phyloP scores from a whole-genome alignment of 2,797 vertebrate species.

The Hippocampus kuda region DNA sequence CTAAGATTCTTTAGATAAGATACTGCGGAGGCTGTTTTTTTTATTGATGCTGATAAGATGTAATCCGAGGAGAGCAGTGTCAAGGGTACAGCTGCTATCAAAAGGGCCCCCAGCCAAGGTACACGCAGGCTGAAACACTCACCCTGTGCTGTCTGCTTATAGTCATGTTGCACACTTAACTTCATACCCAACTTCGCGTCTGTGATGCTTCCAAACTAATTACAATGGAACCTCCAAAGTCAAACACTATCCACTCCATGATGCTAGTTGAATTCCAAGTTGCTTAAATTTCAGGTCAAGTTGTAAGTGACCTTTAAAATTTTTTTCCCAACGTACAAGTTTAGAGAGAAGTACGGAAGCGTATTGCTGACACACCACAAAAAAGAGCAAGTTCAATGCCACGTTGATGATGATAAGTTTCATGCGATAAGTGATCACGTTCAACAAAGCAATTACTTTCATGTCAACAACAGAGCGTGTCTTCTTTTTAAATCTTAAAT shows the following conservation, averaged over 20 bases:
- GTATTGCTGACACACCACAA: no score
- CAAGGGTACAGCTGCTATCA: conserved; percentile 13
- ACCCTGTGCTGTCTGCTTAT: conserved; percentile 30
- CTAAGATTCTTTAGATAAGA: conserved; percentile 8
- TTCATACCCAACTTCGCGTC: not conserved
- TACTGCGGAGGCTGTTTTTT: not conserved
- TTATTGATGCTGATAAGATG: conserved; percentile 22
- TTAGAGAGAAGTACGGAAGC: not conserved
- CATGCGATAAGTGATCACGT: no score
- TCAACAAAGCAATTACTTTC: no score
- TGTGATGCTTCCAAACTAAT: not conserved
- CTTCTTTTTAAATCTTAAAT: no score
- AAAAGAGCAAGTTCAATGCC: no score
- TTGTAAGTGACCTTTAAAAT: not conserved
- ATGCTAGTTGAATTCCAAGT: not conserved
- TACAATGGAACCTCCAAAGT: not conserved
- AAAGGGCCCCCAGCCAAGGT: conserved; percentile 22
- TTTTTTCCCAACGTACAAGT: not conserved
- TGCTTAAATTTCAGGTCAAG: not conserved
- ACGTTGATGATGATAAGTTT: no score
- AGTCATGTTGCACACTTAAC: conserved; percentile 20
- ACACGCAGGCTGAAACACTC: conserved; percentile 30
- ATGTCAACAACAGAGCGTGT: no score
- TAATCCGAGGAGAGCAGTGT: conserved; percentile 20
- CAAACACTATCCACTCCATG: not conserved